These are phyloP conservation scores for Zophobas atratus DNA, from an alignment of 1,140 invertebrate genomes.

Conservation along the genomic window DNA sequence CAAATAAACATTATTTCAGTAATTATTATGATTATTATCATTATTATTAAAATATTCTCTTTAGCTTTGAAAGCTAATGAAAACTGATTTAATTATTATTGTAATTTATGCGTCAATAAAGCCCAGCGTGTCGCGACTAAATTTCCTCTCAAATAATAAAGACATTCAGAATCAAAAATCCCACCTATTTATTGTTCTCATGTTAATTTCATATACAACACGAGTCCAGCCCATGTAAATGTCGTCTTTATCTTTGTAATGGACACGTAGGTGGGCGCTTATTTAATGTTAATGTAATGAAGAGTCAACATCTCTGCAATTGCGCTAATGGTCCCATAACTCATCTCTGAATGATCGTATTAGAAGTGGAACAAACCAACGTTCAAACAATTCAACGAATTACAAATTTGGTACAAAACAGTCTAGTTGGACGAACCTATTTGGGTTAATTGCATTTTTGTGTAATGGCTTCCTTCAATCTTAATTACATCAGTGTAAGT, in stretches of 20 bases:
- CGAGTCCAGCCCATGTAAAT: neutral
- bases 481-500: constrained; percentile 15
- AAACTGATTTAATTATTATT: neutral
- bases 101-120: neutral
- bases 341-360: neutral
- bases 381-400: neutral
- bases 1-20: too few relatives aligned
- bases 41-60: too few relatives aligned
- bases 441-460: constrained; percentile 24
- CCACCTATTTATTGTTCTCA: constrained; percentile 30
- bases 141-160: neutral
- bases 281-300: constrained; percentile 38
- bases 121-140: neutral
- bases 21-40: too few relatives aligned
- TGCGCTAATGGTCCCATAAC: constrained; percentile 15
- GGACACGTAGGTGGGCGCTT: neutral
- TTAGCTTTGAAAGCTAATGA: too few relatives aligned
- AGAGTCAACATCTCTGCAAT: neutral
- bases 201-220: constrained; percentile 28
- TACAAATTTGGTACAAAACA: too few relatives aligned
- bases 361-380: neutral
- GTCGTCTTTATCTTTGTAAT: constrained; percentile 4
- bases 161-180: constrained; percentile 12
- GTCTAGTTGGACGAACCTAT: neutral
- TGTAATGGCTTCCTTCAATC: constrained; percentile 1